Evolutionary conservation across 2,113 vertebrate species (phyloP), one percentile per base, ranked within the genome.

Genomic region (Marcusenius ussheri): DNA sequence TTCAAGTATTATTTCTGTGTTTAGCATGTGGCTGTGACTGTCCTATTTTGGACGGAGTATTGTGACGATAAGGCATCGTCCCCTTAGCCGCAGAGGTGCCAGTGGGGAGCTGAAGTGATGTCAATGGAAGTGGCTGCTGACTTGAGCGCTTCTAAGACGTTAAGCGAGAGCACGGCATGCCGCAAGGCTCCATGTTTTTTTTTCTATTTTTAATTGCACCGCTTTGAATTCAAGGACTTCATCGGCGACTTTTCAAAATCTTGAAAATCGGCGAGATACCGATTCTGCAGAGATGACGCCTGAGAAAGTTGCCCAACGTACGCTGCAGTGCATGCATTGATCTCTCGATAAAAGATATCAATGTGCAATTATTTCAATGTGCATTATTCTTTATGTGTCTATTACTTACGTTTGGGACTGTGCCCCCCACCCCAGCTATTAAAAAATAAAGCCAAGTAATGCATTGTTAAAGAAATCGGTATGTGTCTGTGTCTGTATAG

Each of bases 251-350:
- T 39, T 35, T 31, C 42, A 85, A 85, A 85, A 85, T 47, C 6
- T 47, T 24, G 13, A 85, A 50, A 13, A 86, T 86, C 47, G 7
- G 21, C 13, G 3, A 50, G 83, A 90, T 91, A 93, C 45, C 66
- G 74, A 11, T 83, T 31, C 0, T 10, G 74, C 3, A 1, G 7
- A 53, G 27, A 80, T 8, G 21, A 6, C 0, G 91, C 92, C 92
- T 90, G 39, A 88, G 92, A 93, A 92, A 86, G n/a, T 46, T 9
- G 1, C 35, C 31, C 74, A 13, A 42, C 13, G 31, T 11, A 9
- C 15, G 3, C 24, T 74, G 35, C 62, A 17, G 45, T 62, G 42
- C 83, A 87, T 50, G 83, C 53, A 85, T 42, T 77, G 1, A 91
- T 51, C 86, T 27, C 62, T 70, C 45, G 27, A 56, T 70, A 17